Base-by-base conservation (phyloP, 2,888 invertebrate species). In the Lysandra coridon region DNA sequence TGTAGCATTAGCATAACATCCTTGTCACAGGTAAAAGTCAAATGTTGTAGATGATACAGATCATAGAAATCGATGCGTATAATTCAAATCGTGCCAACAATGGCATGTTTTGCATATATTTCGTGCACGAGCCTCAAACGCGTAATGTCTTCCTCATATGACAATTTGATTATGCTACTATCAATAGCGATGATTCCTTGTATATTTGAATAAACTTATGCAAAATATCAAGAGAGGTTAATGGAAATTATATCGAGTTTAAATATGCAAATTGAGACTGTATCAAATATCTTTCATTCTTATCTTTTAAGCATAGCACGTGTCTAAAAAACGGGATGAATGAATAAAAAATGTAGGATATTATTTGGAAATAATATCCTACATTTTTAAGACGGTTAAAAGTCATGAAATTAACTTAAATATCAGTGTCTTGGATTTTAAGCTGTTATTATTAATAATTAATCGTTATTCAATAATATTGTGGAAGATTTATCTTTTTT, bases 51-150 rank as follows among this genome's bases (percentile, higher is more conserved):
- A 79, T 7, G 23, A 37, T 75, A 60, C 73, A 62, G 79, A 79
- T 79, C 75, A 79, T 79, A 79, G 79, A 79, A 79, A 79, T 79
- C 79, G 49, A 86, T 80, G 83, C 80, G 83, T 82, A 81, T 84
- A 83, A 84, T 85, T 83, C 81, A 83, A 83, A 84, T 84, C 83
- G 82, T 83, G 84, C 82, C 81, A 80, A 79, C 81, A 83, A 80
- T 80, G 78, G 79, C 79, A 82, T 83, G 84, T 85, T 85, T 85
- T 85, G 85, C 84, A 84, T 85, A 83, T 81, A 83, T 84, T 85
- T 82, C 74, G 78, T 80, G 83, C 83, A 83, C 84, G 84, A 83
- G 83, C 82, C 83, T 83, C 33, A 60, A 40, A 69, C 78, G 77
- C 60, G 78, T 78, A 78, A 69, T 78, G 77, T 78, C 78, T 49